A percentile compares a stretch with the other conserved stretches of the same genome.
phyloP scores from a whole-genome alignment of 2,888 invertebrate species.

The Lasioglossum pauxillum region DNA sequence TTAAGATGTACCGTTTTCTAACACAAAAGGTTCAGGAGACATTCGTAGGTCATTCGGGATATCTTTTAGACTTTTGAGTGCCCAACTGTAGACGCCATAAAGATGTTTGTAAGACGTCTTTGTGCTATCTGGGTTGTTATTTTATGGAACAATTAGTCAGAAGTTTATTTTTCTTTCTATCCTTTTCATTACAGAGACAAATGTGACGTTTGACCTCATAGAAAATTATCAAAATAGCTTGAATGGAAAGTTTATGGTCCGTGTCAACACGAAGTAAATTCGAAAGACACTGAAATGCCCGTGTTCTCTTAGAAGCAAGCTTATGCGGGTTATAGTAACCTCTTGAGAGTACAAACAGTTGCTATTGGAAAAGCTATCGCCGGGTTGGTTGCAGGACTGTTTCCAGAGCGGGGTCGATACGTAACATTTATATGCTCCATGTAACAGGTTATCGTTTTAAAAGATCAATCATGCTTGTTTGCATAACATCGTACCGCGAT shows the following conservation, averaged over 20 bases:
- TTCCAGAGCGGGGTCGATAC: not conserved
- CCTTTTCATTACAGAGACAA: not conserved
- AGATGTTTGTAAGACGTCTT: no score
- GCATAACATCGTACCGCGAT: not conserved
- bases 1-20: no score
- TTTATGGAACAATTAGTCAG: not conserved
- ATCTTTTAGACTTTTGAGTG: no score
- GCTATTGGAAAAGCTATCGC: not conserved
- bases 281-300: not conserved
- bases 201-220: not conserved
- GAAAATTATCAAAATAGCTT: not conserved
- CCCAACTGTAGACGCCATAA: no score
- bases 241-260: not conserved
- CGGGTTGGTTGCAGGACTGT: not conserved
- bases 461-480: not conserved
- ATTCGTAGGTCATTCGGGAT: no score
- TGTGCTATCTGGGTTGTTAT: not conserved
- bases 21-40: no score
- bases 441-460: not conserved
- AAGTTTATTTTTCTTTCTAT: not conserved
- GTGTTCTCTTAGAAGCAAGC: not conserved
- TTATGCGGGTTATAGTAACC: not conserved
- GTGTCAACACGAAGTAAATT: not conserved
- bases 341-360: not conserved
- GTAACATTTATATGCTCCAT: not conserved